These are phyloP conservation scores for Oedothorax gibbosus DNA, from an alignment of 1,140 invertebrate genomes.

Conservation along the genomic window DNA sequence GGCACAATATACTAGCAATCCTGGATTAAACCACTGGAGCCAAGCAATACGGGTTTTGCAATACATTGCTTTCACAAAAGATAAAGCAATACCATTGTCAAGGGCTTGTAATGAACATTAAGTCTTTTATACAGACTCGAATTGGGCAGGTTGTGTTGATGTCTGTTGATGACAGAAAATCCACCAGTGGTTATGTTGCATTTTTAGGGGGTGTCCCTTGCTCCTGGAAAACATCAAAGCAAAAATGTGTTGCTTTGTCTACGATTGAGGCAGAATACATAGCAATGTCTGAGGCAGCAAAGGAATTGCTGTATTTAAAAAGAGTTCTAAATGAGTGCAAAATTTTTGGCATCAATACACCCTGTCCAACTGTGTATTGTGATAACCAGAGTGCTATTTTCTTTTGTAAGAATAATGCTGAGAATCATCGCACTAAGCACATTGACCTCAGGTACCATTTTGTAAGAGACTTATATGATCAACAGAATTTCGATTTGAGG, in stretches of 20 bases:
- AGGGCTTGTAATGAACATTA: no score
- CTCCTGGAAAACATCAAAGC: not conserved
- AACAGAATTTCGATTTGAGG: constrained; percentile 63
- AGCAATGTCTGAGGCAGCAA: not conserved
- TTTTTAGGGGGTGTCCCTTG: not conserved
- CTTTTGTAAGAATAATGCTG: no score
- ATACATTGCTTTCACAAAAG: no score
- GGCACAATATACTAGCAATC: not conserved
- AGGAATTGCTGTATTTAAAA: not conserved
- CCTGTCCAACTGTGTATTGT: constrained; percentile 5
- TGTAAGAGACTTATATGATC: constrained; percentile 66
- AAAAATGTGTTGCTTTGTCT: constrained; percentile 18
- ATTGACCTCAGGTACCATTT: constrained; percentile 65
- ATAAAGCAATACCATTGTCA: no score
- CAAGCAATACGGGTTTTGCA: no score
- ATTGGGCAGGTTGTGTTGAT: not conserved
- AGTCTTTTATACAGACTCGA: constrained; percentile 8
- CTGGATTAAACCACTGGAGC: not conserved
- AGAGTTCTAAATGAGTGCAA: not conserved
- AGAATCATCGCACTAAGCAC: constrained; percentile 63
- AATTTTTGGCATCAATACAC: not conserved
- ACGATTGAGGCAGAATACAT: constrained; percentile 14
- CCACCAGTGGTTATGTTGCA: constrained; percentile 13
- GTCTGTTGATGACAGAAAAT: constrained; percentile 15
- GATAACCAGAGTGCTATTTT: constrained; percentile 13